A percentile compares a stretch with the other conserved stretches of the same genome.
Evolutionary conservation across 1,140 invertebrate genomes (phyloP).

Genomic region (Thalassaphorura encarpata): DNA sequence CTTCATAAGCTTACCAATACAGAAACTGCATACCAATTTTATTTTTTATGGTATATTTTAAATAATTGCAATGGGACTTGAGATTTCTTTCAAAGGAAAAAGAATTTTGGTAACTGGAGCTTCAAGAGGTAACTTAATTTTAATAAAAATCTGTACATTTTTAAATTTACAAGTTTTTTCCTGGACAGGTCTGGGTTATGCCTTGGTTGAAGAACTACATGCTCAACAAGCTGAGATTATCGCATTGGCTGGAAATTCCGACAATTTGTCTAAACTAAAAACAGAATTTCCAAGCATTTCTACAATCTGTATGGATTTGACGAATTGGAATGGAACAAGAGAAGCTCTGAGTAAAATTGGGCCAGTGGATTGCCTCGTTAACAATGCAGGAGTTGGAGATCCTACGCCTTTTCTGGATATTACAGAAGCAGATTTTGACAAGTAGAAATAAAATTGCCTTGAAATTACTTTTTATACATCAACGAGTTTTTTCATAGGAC

Average conservation of each 20-base stretch:
- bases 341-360: conserved; percentile 44
- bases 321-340: conserved; percentile 62
- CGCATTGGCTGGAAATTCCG: conserved; percentile 10
- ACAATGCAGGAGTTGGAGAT: conserved; percentile 62
- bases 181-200: conserved; percentile 13
- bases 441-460: no score
- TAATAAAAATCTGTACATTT: no score
- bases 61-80: no score
- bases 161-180: neutral
- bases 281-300: conserved; percentile 7
- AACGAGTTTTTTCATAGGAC: conserved; percentile 41
- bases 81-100: conserved; percentile 59
- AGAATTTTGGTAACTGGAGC: conserved; percentile 70
- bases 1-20: no score
- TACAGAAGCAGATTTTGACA: conserved; percentile 56
- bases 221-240: conserved; percentile 1
- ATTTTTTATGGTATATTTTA: no score
- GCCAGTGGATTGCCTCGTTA: conserved; percentile 65
- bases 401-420: conserved; percentile 53
- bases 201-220: conserved; percentile 1
- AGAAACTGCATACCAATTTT: no score
- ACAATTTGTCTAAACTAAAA: conserved; percentile 10
- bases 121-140: conserved; percentile 54
- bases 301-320: conserved; percentile 55
- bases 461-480: no score